A percentile compares a stretch with the other conserved stretches of the same genome.
Conservation (phyloP, 92 coral and sea anemone species). For the Umimayanthus kanabou region DNA sequence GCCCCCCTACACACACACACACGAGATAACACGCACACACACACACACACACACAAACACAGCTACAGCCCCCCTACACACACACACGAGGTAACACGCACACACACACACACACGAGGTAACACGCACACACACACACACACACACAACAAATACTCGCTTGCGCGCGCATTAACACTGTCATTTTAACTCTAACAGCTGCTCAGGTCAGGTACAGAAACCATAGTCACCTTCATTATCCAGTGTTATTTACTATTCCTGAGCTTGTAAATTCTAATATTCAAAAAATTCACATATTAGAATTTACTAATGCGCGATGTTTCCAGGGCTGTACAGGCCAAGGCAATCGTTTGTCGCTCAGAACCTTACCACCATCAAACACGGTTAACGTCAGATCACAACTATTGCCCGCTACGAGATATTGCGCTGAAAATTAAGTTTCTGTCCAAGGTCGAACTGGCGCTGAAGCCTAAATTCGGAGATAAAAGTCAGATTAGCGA, state of each 20-base stretch:
- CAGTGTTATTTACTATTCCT: not conserved
- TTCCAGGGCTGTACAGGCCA: not conserved
- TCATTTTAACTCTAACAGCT: not conserved
- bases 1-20: too few relatives aligned
- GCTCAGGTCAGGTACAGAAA: not conserved
- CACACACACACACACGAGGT: too few relatives aligned
- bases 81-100: too few relatives aligned
- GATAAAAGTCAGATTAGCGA: constrained; percentile 32
- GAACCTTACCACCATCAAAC: not conserved
- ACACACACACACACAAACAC: too few relatives aligned
- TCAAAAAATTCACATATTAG: not conserved
- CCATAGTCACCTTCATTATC: not conserved
- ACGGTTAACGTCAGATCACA: too few relatives aligned
- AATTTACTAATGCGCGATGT: not conserved
- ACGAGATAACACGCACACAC: too few relatives aligned
- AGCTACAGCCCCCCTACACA: too few relatives aligned
- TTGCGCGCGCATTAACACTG: too few relatives aligned
- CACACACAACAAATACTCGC: too few relatives aligned
- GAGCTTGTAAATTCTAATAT: not conserved
- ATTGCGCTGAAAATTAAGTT: not conserved
- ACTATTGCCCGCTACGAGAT: not conserved
- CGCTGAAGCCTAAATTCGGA: not conserved
- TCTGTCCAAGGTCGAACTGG: too few relatives aligned
- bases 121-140: too few relatives aligned
- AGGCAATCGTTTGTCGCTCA: not conserved